Percentiles rank a stretch among this genome's conserved stretches.
These are phyloP conservation scores for Meriones unguiculatus DNA, from an alignment of 2,113 vertebrate species.

Conservation along the genomic window DNA sequence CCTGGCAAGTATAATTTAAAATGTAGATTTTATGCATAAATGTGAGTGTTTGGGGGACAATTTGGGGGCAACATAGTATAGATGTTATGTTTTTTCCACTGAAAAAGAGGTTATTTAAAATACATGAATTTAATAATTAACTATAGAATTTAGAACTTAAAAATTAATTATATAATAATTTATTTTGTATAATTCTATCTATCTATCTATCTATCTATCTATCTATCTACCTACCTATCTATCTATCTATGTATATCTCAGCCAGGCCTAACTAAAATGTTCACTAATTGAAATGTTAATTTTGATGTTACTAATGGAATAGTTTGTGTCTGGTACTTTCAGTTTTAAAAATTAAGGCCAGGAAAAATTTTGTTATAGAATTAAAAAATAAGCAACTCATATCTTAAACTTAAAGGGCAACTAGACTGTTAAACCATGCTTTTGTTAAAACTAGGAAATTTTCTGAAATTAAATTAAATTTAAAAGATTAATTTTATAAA, in stretches of 20 bases:
- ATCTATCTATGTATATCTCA: neutral
- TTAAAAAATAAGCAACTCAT: neutral
- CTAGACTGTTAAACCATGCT: neutral
- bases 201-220: neutral
- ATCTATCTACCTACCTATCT: neutral
- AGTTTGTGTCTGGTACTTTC: neutral
- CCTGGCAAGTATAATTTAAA: neutral
- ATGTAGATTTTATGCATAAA: neutral
- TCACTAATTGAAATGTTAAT: neutral
- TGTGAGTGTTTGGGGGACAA: neutral
- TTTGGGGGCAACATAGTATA: neutral
- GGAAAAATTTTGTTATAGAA: neutral
- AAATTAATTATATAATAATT: neutral
- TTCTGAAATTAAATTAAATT: neutral
- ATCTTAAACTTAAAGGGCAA: neutral
- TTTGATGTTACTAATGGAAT: neutral
- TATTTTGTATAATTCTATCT: neutral
- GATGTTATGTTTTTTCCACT: neutral
- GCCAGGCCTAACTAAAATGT: neutral
- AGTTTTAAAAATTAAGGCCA: neutral
- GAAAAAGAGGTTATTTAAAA: neutral
- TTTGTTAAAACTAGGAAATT: neutral
- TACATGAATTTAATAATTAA: neutral
- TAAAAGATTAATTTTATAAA: neutral
- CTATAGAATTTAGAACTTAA: neutral